Conservation (phyloP, 2,113 vertebrate species). For the Falcunculus frontatus region DNA sequence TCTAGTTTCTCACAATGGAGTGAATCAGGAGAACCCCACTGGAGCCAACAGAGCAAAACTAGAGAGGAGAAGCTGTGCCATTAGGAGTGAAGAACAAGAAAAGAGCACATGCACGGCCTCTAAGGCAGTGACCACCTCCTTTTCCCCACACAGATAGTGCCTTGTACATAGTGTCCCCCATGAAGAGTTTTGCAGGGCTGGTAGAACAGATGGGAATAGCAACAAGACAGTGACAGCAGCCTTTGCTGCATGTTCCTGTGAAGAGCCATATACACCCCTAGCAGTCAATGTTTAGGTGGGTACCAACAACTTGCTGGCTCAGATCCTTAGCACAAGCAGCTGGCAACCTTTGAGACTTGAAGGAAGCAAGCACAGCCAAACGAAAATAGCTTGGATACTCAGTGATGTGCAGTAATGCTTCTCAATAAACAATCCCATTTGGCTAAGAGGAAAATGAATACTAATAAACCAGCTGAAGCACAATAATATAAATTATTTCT, state of each 20-base stretch:
- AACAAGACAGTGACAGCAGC: not conserved
- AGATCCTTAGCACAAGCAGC: not conserved
- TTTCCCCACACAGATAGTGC: not conserved
- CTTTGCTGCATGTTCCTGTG: accelerated
- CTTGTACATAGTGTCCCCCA: not conserved
- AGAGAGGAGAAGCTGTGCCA: not conserved
- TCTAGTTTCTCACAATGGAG: not conserved
- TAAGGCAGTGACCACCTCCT: not conserved
- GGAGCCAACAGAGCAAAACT: not conserved
- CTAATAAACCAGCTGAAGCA: not conserved
- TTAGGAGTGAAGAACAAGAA: not conserved
- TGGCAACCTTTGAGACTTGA: not conserved
- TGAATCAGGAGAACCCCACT: not conserved
- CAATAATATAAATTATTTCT: constrained; percentile 5
- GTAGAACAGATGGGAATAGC: not conserved
- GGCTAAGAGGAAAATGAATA: constrained; percentile 2
- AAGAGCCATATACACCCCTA: not conserved
- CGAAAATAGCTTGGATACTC: not conserved
- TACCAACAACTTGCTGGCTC: not conserved
- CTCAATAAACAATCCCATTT: constrained; percentile 10
- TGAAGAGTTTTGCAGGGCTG: not conserved
- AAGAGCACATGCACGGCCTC: not conserved
- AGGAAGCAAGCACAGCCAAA: not conserved
- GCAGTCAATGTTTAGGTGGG: not conserved
- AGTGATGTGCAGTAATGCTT: not conserved